Evolutionary conservation across 2,888 invertebrate genomes (phyloP), one percentile per base, ranked within the genome.

Genomic region (Apocheima hispidaria): DNA sequence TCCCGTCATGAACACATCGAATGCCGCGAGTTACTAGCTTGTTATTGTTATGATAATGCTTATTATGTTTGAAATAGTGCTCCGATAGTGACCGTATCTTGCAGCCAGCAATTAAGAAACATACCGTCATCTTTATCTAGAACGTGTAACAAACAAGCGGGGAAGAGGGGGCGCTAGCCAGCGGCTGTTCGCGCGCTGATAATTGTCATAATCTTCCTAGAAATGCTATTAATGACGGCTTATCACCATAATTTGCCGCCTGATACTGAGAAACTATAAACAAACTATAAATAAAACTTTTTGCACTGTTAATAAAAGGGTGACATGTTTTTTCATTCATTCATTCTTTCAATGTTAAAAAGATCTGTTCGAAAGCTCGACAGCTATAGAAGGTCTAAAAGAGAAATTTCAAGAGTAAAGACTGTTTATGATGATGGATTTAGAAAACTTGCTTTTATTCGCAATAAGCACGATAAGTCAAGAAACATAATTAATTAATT

Each of bases 41-140:
- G 90, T 92, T 92, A 88, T 92, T 92, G 86, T 90, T 88, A 84
- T 87, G 92, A 92, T 92, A 92, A 91, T 88, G 81, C 84, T 89
- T 90, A 89, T 90, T 91, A 90, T 89, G 88, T 88, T 90, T 85
- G 85, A 86, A 90, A 90, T 89, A 87, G 83, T 85, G 85, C 74
- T 67, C 77, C 82, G 90, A 91, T 92, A 91, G 86, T 82, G 87
- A 72, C 79, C 80, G 74, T 90, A 90, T 90, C 91, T 83, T 83
- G 88, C 88, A 84, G 84, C 84, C 79, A 82, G 86, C 79, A 91
- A 92, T 90, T 91, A 91, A 90, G 86, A 88, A 88, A 81, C 83
- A 87, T 86, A 86, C 79, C 79, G 62, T 65, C 70, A 63, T 73
- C 74, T 76, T 83, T 85, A 86, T 87, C 83, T 81, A 61, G 68